phyloP scores from a whole-genome alignment of 53 echinoderm and acorn worm genomes.

The Henricia sp. region DNA sequence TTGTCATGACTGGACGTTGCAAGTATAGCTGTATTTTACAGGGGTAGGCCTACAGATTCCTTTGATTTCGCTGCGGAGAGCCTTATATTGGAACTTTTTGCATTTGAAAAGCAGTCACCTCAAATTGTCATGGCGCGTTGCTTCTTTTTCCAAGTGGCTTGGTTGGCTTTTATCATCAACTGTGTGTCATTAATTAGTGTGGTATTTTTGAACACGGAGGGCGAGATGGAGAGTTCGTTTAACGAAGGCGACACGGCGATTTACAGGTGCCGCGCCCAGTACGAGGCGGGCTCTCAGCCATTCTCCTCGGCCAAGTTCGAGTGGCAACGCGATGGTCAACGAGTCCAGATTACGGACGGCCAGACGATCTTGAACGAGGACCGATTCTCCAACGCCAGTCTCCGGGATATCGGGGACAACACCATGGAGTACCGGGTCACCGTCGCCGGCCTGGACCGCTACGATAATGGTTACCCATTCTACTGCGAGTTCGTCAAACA shows the following conservation, averaged over 20 bases:
- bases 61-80: too few relatives aligned
- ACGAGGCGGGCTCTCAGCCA: neutral
- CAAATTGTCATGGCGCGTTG: too few relatives aligned
- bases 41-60: too few relatives aligned
- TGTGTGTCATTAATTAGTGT: neutral
- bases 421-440: conserved; percentile 4
- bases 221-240: neutral
- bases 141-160: too few relatives aligned
- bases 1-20: too few relatives aligned
- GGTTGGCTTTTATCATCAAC: too few relatives aligned
- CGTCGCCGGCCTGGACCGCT: neutral
- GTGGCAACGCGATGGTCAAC: neutral
- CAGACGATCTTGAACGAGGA: neutral
- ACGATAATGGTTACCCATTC: conserved; percentile 5
- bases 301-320: neutral
- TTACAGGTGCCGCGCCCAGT: neutral
- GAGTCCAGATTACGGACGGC: neutral
- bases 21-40: too few relatives aligned
- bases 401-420: neutral
- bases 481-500: neutral
- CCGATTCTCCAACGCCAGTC: conserved; percentile 1
- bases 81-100: too few relatives aligned
- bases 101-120: too few relatives aligned
- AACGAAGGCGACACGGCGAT: neutral
- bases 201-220: neutral